A percentile compares a stretch with the other conserved stretches of the same genome.
These are phyloP conservation scores for Struthidea cinerea DNA, from an alignment of 2,113 vertebrate species.

Conservation along the genomic window DNA sequence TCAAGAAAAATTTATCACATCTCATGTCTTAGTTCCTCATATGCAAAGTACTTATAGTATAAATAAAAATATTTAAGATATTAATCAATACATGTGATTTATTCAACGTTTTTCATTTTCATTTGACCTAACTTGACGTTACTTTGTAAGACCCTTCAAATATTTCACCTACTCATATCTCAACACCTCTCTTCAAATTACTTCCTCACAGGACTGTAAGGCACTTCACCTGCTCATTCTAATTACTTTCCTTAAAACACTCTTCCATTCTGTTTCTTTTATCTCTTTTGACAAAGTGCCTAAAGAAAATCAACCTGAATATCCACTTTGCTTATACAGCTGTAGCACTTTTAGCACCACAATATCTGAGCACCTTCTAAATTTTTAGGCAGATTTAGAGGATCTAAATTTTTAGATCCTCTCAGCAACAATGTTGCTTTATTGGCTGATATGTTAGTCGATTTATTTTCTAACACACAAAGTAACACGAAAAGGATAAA, in stretches of 20 bases:
- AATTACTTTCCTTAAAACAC: neutral
- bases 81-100: neutral
- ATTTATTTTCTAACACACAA: neutral
- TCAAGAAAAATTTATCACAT: neutral
- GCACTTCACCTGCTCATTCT: neutral
- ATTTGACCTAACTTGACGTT: neutral
- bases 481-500: neutral
- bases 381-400: no score
- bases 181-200: neutral
- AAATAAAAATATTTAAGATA: neutral
- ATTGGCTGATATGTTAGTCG: neutral
- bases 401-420: neutral
- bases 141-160: neutral
- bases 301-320: neutral
- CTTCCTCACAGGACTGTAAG: neutral
- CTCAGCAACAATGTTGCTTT: neutral
- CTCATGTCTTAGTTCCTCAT: neutral
- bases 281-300: neutral
- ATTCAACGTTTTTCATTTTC: neutral
- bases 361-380: neutral
- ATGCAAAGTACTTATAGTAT: neutral
- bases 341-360: neutral
- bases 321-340: neutral
- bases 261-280: neutral
- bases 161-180: neutral